phyloP scores from a whole-genome alignment of 35 echinoderm and acorn worm genomes.

The Anneissia japonica region DNA sequence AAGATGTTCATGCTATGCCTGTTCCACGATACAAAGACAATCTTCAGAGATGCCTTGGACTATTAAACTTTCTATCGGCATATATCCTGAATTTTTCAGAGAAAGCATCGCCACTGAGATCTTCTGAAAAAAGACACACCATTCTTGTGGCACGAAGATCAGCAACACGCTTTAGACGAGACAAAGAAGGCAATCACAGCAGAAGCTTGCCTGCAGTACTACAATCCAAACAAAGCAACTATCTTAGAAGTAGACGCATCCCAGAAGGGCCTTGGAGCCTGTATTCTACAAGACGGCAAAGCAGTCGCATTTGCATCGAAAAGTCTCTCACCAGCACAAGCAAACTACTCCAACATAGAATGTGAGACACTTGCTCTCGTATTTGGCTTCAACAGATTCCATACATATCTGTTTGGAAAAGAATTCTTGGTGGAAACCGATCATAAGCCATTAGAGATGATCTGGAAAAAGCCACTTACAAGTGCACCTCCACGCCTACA shows the following conservation, averaged over 20 bases:
- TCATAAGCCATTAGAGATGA: constrained; percentile 47
- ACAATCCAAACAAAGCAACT: neutral
- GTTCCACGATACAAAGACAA: constrained; percentile 30
- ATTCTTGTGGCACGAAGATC: constrained; percentile 39
- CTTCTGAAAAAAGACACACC: constrained; percentile 16
- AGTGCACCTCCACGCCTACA: constrained; percentile 51
- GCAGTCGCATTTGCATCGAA: constrained; percentile 62
- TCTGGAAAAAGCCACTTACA: constrained; percentile 33
- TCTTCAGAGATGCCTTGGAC: constrained; percentile 30
- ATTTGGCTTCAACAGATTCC: constrained; percentile 51
- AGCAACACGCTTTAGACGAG: constrained; percentile 8
- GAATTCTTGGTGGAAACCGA: constrained; percentile 41
- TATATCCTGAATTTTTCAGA: constrained; percentile 38
- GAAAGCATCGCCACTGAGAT: constrained; percentile 47
- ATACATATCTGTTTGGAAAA: constrained; percentile 47
- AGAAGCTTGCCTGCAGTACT: constrained; percentile 19
- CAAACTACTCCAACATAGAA: constrained; percentile 51
- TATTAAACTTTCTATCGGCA: constrained; percentile 2
- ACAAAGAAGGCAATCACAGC: neutral
- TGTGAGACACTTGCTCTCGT: constrained; percentile 45
- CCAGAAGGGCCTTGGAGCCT: constrained; percentile 30
- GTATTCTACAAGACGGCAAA: constrained; percentile 35
- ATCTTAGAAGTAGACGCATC: constrained; percentile 36
- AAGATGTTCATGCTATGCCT: constrained; percentile 30
- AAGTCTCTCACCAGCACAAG: constrained; percentile 21